phyloP scores from a whole-genome alignment of 2,113 vertebrate genomes.

The Pseudopodoces humilis region DNA sequence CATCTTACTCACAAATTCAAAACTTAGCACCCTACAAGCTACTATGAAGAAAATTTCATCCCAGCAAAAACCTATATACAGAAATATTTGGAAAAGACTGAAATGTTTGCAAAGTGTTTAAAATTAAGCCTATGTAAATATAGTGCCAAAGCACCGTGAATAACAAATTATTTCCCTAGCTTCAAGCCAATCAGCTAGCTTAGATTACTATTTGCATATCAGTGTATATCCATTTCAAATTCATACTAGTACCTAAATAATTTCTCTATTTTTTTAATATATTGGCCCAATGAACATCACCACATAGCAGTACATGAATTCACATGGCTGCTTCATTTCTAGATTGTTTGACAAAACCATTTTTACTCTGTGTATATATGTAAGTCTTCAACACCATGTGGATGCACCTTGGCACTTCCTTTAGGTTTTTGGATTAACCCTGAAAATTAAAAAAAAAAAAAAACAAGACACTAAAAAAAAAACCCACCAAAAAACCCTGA shows the following conservation, averaged over 20 bases:
- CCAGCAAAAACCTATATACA: neutral
- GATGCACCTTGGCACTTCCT: neutral
- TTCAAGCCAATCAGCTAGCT: neutral
- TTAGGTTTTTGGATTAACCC: neutral
- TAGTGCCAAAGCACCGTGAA: neutral
- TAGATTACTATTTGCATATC: neutral
- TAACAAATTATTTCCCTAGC: constrained; percentile 8
- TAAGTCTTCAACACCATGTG: neutral
- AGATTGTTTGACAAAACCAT: neutral
- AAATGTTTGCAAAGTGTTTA: constrained; percentile 10
- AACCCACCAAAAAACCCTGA: neutral
- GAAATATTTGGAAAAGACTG: neutral
- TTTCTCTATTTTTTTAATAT: neutral
- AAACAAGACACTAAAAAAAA: too few relatives aligned
- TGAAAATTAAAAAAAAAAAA: neutral
- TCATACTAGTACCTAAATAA: neutral
- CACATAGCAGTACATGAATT: fast-evolving
- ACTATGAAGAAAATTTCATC: neutral
- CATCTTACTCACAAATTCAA: neutral
- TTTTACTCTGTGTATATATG: neutral
- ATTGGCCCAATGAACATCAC: neutral
- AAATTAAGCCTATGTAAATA: constrained; percentile 18
- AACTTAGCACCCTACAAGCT: neutral
- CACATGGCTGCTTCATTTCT: fast-evolving
- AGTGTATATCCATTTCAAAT: neutral